Percentiles rank a stretch among this genome's conserved stretches.
These are phyloP conservation scores for Sitobion miscanthi DNA, from an alignment of 1,140 invertebrate genomes.

Conservation along the genomic window DNA sequence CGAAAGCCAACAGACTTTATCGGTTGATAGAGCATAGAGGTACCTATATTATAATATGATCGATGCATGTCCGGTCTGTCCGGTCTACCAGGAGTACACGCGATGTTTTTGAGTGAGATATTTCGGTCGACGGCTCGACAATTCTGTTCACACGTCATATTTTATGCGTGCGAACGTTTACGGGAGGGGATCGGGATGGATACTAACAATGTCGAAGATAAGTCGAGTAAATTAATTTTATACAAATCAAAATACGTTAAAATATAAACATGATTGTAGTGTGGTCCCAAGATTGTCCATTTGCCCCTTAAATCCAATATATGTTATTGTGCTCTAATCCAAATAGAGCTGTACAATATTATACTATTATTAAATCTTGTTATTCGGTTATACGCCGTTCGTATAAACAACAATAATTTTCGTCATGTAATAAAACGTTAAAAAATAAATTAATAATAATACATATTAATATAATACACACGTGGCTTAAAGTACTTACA, in stretches of 20 bases:
- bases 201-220: not conserved
- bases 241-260: conserved; percentile 12
- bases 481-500: not conserved
- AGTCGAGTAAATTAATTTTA: conserved; percentile 17
- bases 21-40: not conserved
- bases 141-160: not conserved
- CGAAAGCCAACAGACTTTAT: not conserved
- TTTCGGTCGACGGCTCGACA: not conserved
- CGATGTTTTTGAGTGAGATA: not conserved
- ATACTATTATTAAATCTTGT: not conserved
- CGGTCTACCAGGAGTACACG: no score
- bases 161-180: not conserved
- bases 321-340: not conserved
- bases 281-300: conserved; percentile 49
- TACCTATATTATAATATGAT: not conserved
- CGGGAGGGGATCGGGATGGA: not conserved
- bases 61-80: not conserved
- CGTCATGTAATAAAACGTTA: not conserved
- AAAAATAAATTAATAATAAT: not conserved
- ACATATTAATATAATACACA: not conserved
- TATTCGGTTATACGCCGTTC: not conserved
- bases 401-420: conserved; percentile 12
- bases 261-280: conserved; percentile 42
- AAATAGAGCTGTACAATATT: conserved; percentile 6
- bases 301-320: conserved; percentile 45